Evolutionary conservation across 2,797 vertebrate genomes (phyloP).

Genomic region (Anguilla pacifica): DNA sequence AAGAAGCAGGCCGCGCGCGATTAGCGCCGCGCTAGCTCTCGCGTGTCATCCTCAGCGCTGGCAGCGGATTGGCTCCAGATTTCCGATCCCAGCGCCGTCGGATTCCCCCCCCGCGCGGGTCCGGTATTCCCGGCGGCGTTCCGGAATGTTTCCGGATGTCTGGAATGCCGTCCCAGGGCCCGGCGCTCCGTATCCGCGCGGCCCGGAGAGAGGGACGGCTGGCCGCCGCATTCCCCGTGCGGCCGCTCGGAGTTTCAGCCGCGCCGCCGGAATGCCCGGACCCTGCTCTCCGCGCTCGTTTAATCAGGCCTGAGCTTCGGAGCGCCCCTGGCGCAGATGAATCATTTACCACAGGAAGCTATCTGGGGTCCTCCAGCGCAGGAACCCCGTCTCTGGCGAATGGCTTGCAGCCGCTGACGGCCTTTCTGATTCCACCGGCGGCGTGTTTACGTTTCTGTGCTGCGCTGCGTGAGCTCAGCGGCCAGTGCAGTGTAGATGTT

Average conservation of each 20-base stretch:
- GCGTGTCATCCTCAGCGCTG: not conserved
- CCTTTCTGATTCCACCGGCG: not conserved
- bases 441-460: not conserved
- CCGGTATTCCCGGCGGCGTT: not conserved
- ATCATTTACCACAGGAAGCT: slow-evolving; percentile 50
- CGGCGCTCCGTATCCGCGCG: not conserved
- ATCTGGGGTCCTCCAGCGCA: not conserved
- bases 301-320: not conserved
- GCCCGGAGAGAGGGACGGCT: not conserved
- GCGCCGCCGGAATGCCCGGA: slow-evolving; percentile 22
- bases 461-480: not conserved
- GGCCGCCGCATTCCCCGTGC: not conserved
- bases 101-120: not conserved
- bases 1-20: not conserved
- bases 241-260: not conserved
- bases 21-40: not conserved
- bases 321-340: slow-evolving; percentile 42
- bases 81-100: not conserved
- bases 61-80: not conserved
- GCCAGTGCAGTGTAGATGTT: not conserved
- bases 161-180: not conserved
- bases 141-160: not conserved
- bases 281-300: slow-evolving; percentile 39
- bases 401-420: not conserved
- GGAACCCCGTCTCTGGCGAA: not conserved